phyloP scores from a whole-genome alignment of 2,888 invertebrate species.

The Agrochola lota region DNA sequence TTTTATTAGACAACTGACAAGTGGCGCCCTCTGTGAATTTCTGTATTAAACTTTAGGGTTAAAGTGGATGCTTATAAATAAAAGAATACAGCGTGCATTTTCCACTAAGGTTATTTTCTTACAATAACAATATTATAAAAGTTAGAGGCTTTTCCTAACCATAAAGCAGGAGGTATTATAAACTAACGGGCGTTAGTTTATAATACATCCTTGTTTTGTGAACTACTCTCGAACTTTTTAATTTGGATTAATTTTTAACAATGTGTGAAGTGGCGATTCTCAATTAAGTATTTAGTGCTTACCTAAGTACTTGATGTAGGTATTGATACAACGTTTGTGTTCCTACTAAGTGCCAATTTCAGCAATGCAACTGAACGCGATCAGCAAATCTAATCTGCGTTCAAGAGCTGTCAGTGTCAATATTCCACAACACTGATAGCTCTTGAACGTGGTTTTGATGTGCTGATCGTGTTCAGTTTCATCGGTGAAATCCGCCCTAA shows the following conservation, averaged over 20 bases:
- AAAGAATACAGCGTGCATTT: background rate
- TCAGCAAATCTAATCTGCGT: too few species aligned
- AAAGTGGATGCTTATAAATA: background rate
- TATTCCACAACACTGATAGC: too few species aligned
- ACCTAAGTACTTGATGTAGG: background rate
- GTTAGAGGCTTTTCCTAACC: background rate
- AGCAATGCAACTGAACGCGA: too few species aligned
- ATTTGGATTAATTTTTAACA: background rate
- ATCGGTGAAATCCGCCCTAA: too few species aligned
- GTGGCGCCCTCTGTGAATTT: constrained; percentile 56
- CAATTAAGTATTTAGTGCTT: background rate
- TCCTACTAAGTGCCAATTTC: background rate
- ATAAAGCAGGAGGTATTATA: too few species aligned
- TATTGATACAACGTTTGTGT: constrained; percentile 3
- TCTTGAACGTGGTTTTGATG: too few species aligned
- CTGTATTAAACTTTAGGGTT: constrained; percentile 9
- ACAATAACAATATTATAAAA: background rate
- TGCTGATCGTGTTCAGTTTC: too few species aligned
- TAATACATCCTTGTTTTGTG: background rate
- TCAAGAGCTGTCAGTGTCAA: too few species aligned
- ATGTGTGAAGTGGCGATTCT: constrained; percentile 50
- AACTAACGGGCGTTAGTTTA: too few species aligned
- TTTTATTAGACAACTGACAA: constrained; percentile 52
- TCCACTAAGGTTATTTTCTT: background rate
- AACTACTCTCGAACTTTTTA: background rate